A percentile compares a stretch with the other conserved stretches of the same genome.
Evolutionary conservation across 2,888 invertebrate genomes (phyloP).

Genomic region (Athetis lepigone): DNA sequence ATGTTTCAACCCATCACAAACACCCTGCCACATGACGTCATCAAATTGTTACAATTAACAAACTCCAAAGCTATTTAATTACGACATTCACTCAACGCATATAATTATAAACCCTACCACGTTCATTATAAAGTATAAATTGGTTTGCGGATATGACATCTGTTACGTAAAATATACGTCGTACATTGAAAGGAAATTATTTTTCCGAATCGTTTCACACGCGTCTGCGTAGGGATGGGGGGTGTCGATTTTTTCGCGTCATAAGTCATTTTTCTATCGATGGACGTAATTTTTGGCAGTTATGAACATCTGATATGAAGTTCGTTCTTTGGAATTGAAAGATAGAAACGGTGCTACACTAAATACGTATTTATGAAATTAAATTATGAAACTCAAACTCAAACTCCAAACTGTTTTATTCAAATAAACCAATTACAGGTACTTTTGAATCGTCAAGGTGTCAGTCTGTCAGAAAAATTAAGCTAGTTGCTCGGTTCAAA

Average conservation of each 20-base stretch:
- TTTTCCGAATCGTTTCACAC: slow-evolving; percentile 71
- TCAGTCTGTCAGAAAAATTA: too few relatives aligned
- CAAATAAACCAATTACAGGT: too few relatives aligned
- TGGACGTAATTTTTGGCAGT: slow-evolving; percentile 18
- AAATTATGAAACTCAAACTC: too few relatives aligned
- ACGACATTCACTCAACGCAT: slow-evolving; percentile 38
- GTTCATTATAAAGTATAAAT: slow-evolving; percentile 56
- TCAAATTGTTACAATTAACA: slow-evolving; percentile 64
- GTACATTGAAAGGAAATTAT: slow-evolving; percentile 71
- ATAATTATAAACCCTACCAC: slow-evolving; percentile 49
- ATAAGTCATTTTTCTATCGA: slow-evolving; percentile 17
- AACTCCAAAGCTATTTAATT: slow-evolving; percentile 62
- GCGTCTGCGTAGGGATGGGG: slow-evolving; percentile 59
- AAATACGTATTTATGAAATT: too few relatives aligned
- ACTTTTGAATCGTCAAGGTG: too few relatives aligned
- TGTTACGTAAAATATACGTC: slow-evolving; percentile 57
- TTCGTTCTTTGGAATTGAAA: background rate
- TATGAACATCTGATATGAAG: background rate
- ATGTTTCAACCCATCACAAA: slow-evolving; percentile 50
- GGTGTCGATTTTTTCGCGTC: slow-evolving; percentile 15
- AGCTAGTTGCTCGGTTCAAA: too few relatives aligned
- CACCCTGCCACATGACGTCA: slow-evolving; percentile 56
- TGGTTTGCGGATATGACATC: slow-evolving; percentile 56
- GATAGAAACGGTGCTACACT: too few relatives aligned
- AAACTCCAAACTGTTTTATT: too few relatives aligned